Base-by-base conservation (phyloP, 2,888 invertebrate species). In the Nymphalis polychloros region DNA sequence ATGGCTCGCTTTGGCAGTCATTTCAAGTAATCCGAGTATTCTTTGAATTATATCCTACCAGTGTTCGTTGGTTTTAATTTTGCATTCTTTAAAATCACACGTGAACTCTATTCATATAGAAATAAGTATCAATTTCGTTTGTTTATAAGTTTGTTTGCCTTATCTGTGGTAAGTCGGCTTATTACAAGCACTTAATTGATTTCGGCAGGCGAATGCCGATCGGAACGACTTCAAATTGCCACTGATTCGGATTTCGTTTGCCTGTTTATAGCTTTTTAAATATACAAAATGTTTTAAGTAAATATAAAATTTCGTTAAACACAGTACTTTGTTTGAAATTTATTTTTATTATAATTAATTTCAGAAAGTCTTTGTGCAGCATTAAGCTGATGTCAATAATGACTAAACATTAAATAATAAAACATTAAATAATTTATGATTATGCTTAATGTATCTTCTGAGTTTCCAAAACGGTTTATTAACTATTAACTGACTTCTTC, bases 141-240 rank as follows among this genome's bases (percentile, higher is more conserved):
- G 35, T 20, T 31, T 35, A 31, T 8, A 2, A 10, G 41, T 64
- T 59, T 53, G 59, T 35, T 66, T 8, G 1, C 2, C 13, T 68
- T 20, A 7, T 3, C 35, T 65, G 75, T 60, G 1, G 66, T 76
- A 73, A 75, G 72, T 74, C 67, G 65, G 70, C 74, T 85, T 85
- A 88, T 88, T 88, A 84, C 81, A 82, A 83, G 79, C 81, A 80
- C 79, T 82, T 88, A 90, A 90, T 90, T 90, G 89, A 89, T 89
- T 89, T 90, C 86, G 88, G 86, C 88, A 85, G 84, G 75, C 79
- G 79, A 79, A 81, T 82, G 76, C 76, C 78, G 83, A 90, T 89
- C 84, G 85, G 80, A 82, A 82, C 76, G 78, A 76, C 78, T 75
- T 74, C 74, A 86, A 87, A 88, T 87, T 88, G 63, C 72, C 55